Evolutionary conservation across 1,140 invertebrate species (phyloP).

Genomic region (Brachionus asplanchnoidis): DNA sequence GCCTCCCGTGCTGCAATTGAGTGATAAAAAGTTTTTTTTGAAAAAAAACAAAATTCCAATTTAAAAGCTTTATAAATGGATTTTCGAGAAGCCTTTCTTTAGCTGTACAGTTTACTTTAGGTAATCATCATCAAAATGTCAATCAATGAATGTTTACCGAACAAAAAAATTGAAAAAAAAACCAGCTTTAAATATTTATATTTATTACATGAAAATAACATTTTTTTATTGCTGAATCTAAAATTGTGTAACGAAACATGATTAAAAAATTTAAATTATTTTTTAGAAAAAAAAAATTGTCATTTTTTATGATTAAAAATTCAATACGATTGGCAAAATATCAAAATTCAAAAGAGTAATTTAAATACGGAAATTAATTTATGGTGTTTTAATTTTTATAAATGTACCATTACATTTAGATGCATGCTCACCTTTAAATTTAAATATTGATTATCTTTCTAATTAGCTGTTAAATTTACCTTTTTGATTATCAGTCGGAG

Average conservation of each 20-base stretch:
- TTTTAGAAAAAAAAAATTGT: background rate
- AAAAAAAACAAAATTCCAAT: background rate
- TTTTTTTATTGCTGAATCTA: background rate
- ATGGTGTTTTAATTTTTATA: background rate
- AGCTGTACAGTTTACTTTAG: background rate
- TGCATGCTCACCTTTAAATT: conserved; percentile 15
- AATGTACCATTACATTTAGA: conserved; percentile 16
- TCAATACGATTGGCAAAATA: background rate
- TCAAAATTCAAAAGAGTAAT: background rate
- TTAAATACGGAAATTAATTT: background rate
- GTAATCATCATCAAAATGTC: background rate
- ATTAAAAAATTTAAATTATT: background rate
- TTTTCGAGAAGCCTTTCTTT: background rate
- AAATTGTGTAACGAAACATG: background rate
- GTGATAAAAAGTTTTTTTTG: background rate
- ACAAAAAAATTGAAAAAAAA: background rate
- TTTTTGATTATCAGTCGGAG: conserved; percentile 29
- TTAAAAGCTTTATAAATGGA: background rate
- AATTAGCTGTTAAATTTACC: background rate
- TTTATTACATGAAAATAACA: background rate
- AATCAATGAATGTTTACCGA: background rate
- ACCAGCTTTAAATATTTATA: background rate
- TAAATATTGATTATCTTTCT: background rate
- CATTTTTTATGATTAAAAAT: background rate
- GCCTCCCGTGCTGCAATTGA: background rate